Evolutionary conservation across 2,113 vertebrate species (phyloP).

Genomic region (Triplophysa rosa): DNA sequence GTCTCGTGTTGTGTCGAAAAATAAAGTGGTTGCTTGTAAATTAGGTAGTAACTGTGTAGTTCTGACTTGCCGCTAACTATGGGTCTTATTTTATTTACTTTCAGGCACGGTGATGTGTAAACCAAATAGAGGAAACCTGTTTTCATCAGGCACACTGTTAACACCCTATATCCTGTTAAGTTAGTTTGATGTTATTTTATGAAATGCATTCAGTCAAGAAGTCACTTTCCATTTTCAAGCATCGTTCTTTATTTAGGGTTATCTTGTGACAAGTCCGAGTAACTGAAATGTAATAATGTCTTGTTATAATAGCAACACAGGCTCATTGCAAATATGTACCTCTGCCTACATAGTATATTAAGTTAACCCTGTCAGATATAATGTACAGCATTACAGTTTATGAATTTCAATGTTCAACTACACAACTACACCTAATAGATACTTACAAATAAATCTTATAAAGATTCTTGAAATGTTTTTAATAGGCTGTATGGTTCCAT

Average conservation of each 20-base stretch:
- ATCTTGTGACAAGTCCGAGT: background rate
- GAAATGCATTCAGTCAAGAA: background rate
- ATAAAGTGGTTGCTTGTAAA: background rate
- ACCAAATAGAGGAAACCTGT: background rate
- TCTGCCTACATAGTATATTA: no score
- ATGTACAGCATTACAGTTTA: background rate
- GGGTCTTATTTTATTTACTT: background rate
- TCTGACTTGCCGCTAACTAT: background rate
- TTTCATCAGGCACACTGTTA: background rate
- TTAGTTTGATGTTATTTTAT: background rate
- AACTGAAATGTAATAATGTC: background rate
- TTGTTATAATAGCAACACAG: no score
- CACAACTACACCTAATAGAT: no score
- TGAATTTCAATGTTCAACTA: no score
- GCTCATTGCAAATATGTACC: no score
- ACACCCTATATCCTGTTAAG: background rate
- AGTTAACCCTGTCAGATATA: background rate
- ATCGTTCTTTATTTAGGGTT: background rate
- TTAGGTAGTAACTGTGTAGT: background rate
- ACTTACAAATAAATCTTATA: no score
- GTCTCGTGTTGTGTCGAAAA: background rate
- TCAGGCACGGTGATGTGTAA: constrained; percentile 20
- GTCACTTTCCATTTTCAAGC: background rate
- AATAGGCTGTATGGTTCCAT: no score
- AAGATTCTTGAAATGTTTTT: no score